These are phyloP conservation scores for Ctenopoma multispine DNA, from an alignment of 2,797 vertebrate genomes.

Conservation along the genomic window DNA sequence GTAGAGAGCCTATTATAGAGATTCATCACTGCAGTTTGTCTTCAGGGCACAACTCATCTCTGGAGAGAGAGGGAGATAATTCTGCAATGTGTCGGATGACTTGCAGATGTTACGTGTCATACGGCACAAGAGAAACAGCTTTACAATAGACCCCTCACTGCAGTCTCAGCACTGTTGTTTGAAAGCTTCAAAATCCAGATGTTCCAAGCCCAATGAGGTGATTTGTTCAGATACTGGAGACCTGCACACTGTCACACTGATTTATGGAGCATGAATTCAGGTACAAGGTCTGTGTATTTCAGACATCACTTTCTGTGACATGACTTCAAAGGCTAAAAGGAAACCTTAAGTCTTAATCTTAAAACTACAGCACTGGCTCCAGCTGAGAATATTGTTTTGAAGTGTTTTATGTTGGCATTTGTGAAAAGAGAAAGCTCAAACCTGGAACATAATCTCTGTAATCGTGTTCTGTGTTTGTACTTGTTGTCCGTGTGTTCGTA, in stretches of 20 bases:
- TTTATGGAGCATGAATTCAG: constrained; percentile 12
- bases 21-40: constrained; percentile 79
- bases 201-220: constrained; percentile 33
- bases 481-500: constrained; percentile 21
- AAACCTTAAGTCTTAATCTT: neutral
- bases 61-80: constrained; percentile 53
- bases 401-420: constrained; percentile 1
- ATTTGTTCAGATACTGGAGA: constrained; percentile 22
- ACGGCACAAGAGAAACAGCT: constrained; percentile 56
- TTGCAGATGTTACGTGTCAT: constrained; percentile 74
- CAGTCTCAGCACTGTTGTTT: constrained; percentile 57
- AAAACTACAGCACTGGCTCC: neutral
- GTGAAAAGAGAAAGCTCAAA: constrained; percentile 3
- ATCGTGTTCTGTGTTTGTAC: constrained; percentile 25
- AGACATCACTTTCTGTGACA: constrained; percentile 1
- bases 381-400: constrained; percentile 8
- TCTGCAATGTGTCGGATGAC: constrained; percentile 68
- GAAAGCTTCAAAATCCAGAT: constrained; percentile 45
- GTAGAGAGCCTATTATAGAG: constrained; percentile 70
- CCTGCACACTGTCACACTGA: neutral
- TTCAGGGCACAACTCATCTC: constrained; percentile 71
- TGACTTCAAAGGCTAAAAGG: neutral
- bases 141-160: constrained; percentile 58
- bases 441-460: constrained; percentile 19
- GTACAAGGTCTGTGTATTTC: constrained; percentile 13